Base-by-base conservation (phyloP, 2,797 vertebrate genomes). In the Atherinosoma microstoma region DNA sequence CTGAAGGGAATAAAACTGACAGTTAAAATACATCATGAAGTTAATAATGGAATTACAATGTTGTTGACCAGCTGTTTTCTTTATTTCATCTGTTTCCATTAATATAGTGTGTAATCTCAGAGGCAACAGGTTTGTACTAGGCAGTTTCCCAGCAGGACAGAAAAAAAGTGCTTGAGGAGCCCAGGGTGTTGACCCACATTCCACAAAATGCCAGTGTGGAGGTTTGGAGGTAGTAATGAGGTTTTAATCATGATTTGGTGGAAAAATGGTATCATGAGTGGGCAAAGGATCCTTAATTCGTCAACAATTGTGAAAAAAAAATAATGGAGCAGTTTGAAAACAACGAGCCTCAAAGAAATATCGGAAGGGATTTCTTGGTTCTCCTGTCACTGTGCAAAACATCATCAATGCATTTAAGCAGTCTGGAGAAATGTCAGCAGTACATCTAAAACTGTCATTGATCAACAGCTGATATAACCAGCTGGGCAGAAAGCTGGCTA, bases 11-110 rank as follows among this genome's bases (percentile, higher is more conserved):
- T 57, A 20, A 58, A 69, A 29, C 9, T 34, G 51, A 40, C 30
- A n/a, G 70, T 70, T 73, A 35, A 64, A 64, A 63, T 47, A 35
- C 5, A 18, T 69, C 36, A 27, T 58, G 8, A 22, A 24, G 3
- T 51, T 58, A 0, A 18, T 16, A 20, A 45, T 45, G 42, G 20
- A 54, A 30, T 42, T 36, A 27, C 40, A 16, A 12, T 34, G 20
- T 58, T 6, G 38, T 60, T 40, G 27, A 30, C 58, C 1, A n/a
- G 13, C 49, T 49, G 40, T 16, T 73, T 69, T 60, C 45, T 58
- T 24, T 16, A 30, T 3, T 65, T 0, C 9, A 10, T 77, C 22
- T 61, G 0, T 47, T 20, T n/a, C 38, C 22, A 58, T 22, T 35
- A 35, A 34, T 8, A n/a, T n/a, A n/a, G 20, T 2, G 18, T 20